Conservation (phyloP, 2,113 vertebrate species). For the Hemibagrus wyckioides region DNA sequence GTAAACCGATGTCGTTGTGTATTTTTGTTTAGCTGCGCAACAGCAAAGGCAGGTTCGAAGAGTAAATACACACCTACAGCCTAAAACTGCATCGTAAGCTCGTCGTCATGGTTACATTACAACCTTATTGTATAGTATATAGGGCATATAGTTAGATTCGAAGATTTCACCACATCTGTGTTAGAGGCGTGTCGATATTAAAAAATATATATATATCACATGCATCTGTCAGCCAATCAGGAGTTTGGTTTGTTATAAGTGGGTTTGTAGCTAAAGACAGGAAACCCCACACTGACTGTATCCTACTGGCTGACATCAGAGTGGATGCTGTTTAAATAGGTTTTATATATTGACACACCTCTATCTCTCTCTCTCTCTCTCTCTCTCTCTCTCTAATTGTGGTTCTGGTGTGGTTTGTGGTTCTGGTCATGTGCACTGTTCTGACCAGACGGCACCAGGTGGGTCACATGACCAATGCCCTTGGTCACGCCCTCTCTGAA, state of each 20-base stretch:
- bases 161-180: not conserved
- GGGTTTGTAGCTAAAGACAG: not conserved
- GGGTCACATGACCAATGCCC: conserved; percentile 91
- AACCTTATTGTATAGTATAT: too few species aligned
- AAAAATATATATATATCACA: not conserved
- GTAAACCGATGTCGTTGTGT: not conserved
- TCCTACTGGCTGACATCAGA: not conserved
- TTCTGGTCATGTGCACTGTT: conserved; percentile 50
- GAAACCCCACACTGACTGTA: not conserved
- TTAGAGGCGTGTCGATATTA: not conserved
- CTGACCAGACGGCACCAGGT: conserved; percentile 82
- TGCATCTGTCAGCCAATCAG: not conserved
- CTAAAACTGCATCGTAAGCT: not conserved
- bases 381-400: conserved; percentile 54
- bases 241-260: not conserved
- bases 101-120: not conserved
- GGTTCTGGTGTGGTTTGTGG: conserved; percentile 64
- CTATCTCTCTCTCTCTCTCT: conserved; percentile 45
- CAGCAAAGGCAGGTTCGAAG: not conserved
- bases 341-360: not conserved
- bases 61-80: not conserved
- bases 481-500: conserved; percentile 96
- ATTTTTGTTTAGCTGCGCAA: not conserved
- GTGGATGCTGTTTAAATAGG: not conserved
- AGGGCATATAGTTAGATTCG: not conserved